Base-by-base conservation (phyloP, 53 echinoderm and acorn worm species). In the Arbacia lixula region DNA sequence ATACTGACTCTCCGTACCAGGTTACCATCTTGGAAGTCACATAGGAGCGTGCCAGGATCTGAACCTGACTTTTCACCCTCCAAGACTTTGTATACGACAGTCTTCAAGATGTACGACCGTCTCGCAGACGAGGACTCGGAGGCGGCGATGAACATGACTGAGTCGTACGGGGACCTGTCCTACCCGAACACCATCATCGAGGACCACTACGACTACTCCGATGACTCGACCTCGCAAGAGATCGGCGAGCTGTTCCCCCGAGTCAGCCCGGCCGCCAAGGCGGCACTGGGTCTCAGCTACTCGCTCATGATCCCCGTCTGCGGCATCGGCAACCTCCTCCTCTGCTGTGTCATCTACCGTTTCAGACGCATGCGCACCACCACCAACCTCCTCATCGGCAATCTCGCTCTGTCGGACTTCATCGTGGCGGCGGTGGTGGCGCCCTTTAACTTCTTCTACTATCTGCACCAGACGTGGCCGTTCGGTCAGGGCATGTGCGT, bases 311-410 rank as follows among this genome's bases (percentile, higher is more conserved):
- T 96, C 61, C 74, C 86, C 43, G 88, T 96, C 10, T 96, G 93
- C 75, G 88, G 97, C 33, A 75, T 90, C 16, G 97, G 97, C 12
- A 96, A 96, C 58, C 51, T 93, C 4, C 88, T 96, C 26, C 84
- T 96, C 2, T 96, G 97, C 57, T 96, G 86, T 57, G 93, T 96
- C 61, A 94, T 96, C 66, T 86, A 89, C 64, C 88, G 92, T 3
- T 96, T 91, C 81, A 68, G 93, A 37, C 83, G 97, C 68, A 96
- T 96, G 97, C 90, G 93, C 72, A 94, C 91, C 10, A 94, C 92
- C 5, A 96, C 97, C 30, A 96, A 96, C 58, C 54, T 96, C 54
- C 75, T 96, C 32, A 96, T 96, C 41, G 97, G 97, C 28, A 96
- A 96, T 81, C 71, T 96, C 34, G 97, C 97, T 27, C 72, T 93